These are phyloP conservation scores for Rugalucina vietnamica DNA, from an alignment of 2,888 invertebrate species.

Conservation along the genomic window DNA sequence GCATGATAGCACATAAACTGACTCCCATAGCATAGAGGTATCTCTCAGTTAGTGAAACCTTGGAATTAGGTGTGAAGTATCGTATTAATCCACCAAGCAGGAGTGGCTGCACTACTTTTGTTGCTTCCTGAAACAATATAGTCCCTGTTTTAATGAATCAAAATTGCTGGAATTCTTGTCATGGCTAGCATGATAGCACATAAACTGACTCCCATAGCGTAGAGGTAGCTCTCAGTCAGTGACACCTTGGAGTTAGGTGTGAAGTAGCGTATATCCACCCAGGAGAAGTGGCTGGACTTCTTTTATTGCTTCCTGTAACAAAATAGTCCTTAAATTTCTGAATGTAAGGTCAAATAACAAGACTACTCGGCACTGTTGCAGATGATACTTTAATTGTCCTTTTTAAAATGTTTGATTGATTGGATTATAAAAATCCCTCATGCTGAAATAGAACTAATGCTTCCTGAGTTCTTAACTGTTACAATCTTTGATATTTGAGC, in stretches of 20 bases:
- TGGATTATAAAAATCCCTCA: too few relatives aligned
- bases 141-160: background rate
- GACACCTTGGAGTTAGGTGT: slow-evolving; percentile 74
- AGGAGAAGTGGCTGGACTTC: slow-evolving; percentile 84
- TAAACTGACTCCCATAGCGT: slow-evolving; percentile 86
- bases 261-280: slow-evolving; percentile 84
- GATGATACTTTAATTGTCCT: too few relatives aligned
- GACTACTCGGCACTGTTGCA: too few relatives aligned
- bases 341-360: too few relatives aligned
- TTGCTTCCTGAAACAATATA: slow-evolving; percentile 77
- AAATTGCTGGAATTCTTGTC: slow-evolving; percentile 81
- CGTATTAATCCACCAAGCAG: slow-evolving; percentile 84
- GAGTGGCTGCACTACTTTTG: slow-evolving; percentile 84
- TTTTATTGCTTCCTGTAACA: slow-evolving; percentile 80
- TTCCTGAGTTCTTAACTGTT: too few relatives aligned
- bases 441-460: too few relatives aligned
- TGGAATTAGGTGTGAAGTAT: slow-evolving; percentile 81
- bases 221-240: slow-evolving; percentile 88
- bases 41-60: slow-evolving; percentile 85
- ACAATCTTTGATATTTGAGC: too few relatives aligned
- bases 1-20: slow-evolving; percentile 77
- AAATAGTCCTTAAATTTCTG: too few relatives aligned
- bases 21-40: slow-evolving; percentile 89
- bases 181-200: slow-evolving; percentile 83
- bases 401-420: too few relatives aligned